Conservation (phyloP, 2,888 invertebrate species). For the Halictus quadricinctus region DNA sequence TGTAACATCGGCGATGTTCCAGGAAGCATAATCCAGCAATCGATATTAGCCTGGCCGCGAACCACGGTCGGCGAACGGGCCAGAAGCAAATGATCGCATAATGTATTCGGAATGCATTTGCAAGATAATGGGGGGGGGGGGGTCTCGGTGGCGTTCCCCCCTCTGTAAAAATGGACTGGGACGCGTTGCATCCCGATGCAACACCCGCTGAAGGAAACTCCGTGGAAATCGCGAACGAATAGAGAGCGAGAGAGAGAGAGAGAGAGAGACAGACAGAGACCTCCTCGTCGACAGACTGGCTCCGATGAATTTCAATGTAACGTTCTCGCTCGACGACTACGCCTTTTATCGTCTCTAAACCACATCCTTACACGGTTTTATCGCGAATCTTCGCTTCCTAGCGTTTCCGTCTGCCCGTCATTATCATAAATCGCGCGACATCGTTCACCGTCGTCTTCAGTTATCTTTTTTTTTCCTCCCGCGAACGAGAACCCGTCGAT, state of each 20-base stretch:
- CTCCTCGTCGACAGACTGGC: not conserved
- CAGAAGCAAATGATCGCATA: constrained; percentile 39
- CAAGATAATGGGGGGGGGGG: constrained; percentile 46
- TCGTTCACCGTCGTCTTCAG: not conserved
- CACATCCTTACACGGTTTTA: constrained; percentile 9
- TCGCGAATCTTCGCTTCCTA: constrained; percentile 8
- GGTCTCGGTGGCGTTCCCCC: not conserved
- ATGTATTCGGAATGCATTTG: constrained; percentile 53
- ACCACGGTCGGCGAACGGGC: constrained; percentile 5
- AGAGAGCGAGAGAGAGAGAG: not conserved
- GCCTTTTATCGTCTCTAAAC: constrained; percentile 9
- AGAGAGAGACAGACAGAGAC: not conserved
- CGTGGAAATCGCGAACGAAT: not conserved
- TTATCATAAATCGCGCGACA: constrained; percentile 10
- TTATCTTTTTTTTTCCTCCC: not conserved
- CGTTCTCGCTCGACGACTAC: constrained; percentile 2
- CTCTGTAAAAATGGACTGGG: constrained; percentile 25
- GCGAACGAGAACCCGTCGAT: not conserved
- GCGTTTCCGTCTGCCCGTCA: not conserved
- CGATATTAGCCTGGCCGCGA: constrained; percentile 30
- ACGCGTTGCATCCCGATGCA: constrained; percentile 62
- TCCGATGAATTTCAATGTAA: not conserved
- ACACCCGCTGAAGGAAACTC: not conserved
- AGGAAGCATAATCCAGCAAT: constrained; percentile 35
- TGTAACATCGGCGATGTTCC: constrained; percentile 26